phyloP scores from a whole-genome alignment of 2,113 vertebrate genomes.

The Ailurus styani region DNA sequence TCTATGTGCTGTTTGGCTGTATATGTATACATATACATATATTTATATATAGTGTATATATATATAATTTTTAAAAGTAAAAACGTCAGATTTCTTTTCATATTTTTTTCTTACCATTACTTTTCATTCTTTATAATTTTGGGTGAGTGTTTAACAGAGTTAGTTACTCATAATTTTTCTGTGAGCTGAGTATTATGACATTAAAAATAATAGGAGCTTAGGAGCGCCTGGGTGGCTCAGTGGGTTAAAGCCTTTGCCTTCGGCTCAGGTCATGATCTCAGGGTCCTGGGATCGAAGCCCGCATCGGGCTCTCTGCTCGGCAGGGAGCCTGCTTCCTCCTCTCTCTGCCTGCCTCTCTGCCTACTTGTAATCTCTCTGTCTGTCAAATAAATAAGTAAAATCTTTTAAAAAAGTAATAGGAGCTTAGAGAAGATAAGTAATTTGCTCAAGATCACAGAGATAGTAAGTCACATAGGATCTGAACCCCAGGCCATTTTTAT shows the following conservation, averaged over 20 bases:
- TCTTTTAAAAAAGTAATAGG: neutral
- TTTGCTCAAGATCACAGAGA: neutral
- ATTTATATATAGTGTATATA: neutral
- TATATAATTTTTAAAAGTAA: neutral
- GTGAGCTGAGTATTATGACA: neutral
- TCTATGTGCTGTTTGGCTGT: neutral
- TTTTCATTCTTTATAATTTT: neutral
- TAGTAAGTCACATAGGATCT: neutral
- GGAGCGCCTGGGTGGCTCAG: too few relatives aligned
- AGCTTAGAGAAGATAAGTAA: neutral
- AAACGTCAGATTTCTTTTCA: neutral
- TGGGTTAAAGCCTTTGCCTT: too few relatives aligned
- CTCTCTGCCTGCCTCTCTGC: too few relatives aligned
- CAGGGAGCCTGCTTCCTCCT: too few relatives aligned
- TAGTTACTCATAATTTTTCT: neutral
- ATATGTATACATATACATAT: neutral
- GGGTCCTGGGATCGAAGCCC: too few relatives aligned
- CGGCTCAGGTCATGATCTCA: too few relatives aligned
- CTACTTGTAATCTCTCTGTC: too few relatives aligned
- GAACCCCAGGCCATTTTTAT: neutral
- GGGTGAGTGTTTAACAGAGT: neutral
- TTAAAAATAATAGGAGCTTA: neutral
- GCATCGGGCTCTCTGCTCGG: too few relatives aligned
- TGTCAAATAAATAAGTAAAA: too few relatives aligned
- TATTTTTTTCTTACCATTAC: neutral